Evolutionary conservation across 2,888 invertebrate species (phyloP).

Genomic region (Adineta ricciae): DNA sequence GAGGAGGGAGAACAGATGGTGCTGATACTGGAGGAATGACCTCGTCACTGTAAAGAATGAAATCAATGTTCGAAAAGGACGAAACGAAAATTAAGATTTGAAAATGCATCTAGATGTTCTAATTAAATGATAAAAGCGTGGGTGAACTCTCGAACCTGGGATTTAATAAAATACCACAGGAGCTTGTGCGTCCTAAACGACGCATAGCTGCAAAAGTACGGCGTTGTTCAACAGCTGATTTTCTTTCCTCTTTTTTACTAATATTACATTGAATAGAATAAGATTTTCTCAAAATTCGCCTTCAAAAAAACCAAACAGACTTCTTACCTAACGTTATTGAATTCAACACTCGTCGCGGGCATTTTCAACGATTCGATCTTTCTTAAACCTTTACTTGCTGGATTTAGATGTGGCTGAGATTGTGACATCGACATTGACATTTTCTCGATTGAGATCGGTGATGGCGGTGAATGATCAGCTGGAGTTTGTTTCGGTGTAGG

Average conservation of each 20-base stretch:
- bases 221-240: not conserved
- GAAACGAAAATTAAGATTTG: not conserved
- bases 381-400: not conserved
- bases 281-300: not conserved
- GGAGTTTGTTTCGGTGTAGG: not conserved
- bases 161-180: not conserved
- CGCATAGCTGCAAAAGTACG: not conserved
- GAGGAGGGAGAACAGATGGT: not conserved
- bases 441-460: not conserved
- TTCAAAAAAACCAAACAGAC: not conserved
- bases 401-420: not conserved
- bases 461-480: not conserved
- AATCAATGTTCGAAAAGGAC: too few species aligned
- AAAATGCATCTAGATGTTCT: not conserved
- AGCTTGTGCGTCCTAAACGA: not conserved
- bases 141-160: not conserved
- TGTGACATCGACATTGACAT: not conserved
- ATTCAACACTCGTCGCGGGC: not conserved
- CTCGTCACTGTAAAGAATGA: not conserved
- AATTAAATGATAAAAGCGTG: not conserved
- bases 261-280: not conserved
- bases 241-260: not conserved
- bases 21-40: not conserved
- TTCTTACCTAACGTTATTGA: conserved; percentile 19
- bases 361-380: conserved; percentile 17